Conservation (phyloP, 2,888 invertebrate species). For the Lasioglossum lativentre region DNA sequence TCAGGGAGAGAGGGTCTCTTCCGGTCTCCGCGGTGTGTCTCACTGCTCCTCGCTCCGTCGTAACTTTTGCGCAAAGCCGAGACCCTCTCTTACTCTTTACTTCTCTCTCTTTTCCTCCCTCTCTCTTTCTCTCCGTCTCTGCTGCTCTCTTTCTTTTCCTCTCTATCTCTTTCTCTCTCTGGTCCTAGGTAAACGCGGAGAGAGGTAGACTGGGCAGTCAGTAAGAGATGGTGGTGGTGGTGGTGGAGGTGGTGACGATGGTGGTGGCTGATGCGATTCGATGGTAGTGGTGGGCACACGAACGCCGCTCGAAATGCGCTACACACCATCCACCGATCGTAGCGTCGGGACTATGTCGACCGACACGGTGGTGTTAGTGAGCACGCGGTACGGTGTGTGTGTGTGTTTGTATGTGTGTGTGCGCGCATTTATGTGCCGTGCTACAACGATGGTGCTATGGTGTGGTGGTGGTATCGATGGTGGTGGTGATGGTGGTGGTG, state of each 20-base stretch:
- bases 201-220: constrained; percentile 69
- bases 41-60: constrained; percentile 77
- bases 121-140: constrained; percentile 50
- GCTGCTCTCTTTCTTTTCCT: constrained; percentile 52
- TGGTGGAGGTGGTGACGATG: constrained; percentile 59
- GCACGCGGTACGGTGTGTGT: constrained; percentile 19
- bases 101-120: constrained; percentile 55
- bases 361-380: constrained; percentile 40
- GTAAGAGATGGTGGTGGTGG: constrained; percentile 65
- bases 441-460: constrained; percentile 32
- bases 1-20: constrained; percentile 79
- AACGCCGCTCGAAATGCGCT: constrained; percentile 43
- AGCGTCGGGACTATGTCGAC: constrained; percentile 36
- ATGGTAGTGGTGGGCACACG: constrained; percentile 59
- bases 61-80: constrained; percentile 82
- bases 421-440: background rate
- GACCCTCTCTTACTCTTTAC: constrained; percentile 73
- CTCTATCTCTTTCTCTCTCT: constrained; percentile 60
- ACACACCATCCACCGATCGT: constrained; percentile 50
- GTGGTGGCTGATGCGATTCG: constrained; percentile 55
- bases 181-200: constrained; percentile 75
- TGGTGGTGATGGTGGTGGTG: constrained; percentile 41
- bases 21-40: constrained; percentile 81
- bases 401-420: background rate
- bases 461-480: constrained; percentile 33